A percentile compares a stretch with the other conserved stretches of the same genome.
Evolutionary conservation across 2,888 invertebrate genomes (phyloP).

Genomic region (Elgonia sp.): DNA sequence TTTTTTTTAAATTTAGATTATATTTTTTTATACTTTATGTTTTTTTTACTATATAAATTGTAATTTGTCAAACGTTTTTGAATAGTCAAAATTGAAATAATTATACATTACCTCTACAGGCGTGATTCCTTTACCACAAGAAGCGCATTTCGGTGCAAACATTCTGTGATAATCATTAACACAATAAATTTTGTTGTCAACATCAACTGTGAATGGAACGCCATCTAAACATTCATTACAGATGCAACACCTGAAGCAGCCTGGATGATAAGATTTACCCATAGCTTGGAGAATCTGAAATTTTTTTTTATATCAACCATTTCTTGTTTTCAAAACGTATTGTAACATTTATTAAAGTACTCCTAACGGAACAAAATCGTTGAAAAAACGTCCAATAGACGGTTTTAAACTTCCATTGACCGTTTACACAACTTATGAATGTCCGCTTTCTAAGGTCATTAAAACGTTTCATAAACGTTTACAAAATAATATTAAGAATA

Average conservation of each 20-base stretch:
- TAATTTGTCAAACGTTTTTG: too few species aligned
- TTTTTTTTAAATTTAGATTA: too few species aligned
- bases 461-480: too few species aligned
- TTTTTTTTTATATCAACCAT: not conserved
- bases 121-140: slow-evolving; percentile 98
- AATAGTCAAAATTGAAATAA: not conserved
- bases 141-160: slow-evolving; percentile 99
- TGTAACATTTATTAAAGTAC: too few species aligned
- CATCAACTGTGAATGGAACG: slow-evolving; percentile 99
- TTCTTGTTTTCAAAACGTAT: not conserved
- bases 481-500: too few species aligned
- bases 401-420: too few species aligned
- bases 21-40: too few species aligned
- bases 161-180: slow-evolving; percentile 99
- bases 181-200: slow-evolving; percentile 99
- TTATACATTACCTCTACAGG: slow-evolving; percentile 92
- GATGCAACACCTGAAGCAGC: slow-evolving; percentile 98
- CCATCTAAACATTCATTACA: slow-evolving; percentile 99
- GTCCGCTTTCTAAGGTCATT: too few species aligned
- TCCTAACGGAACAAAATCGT: too few species aligned
- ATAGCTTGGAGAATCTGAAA: slow-evolving; percentile 98
- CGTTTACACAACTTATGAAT: too few species aligned
- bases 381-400: too few species aligned
- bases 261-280: slow-evolving; percentile 99
- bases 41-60: too few species aligned